phyloP scores from a whole-genome alignment of 2,888 invertebrate genomes.

The Dicycla oo region DNA sequence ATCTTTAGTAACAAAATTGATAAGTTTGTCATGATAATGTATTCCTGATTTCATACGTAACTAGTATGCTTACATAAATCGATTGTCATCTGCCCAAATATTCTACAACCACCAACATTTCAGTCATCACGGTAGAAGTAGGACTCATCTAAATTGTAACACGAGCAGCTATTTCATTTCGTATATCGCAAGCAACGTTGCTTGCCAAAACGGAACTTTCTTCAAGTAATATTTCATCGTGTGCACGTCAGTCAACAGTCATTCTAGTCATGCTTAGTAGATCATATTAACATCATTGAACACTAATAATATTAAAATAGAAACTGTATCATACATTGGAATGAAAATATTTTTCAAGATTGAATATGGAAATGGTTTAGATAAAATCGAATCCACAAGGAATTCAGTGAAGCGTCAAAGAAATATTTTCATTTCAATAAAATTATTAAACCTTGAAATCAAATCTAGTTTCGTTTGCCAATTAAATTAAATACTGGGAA shows the following conservation, averaged over 20 bases:
- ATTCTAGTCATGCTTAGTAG: slow-evolving; percentile 69
- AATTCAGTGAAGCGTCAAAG: background rate
- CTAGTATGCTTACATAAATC: background rate
- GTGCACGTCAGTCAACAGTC: slow-evolving; percentile 69
- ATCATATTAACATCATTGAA: slow-evolving; percentile 55
- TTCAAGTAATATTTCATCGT: slow-evolving; percentile 52
- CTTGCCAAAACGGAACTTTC: slow-evolving; percentile 51
- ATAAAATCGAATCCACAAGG: background rate
- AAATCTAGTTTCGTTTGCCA: slow-evolving; percentile 7
- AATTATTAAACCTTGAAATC: slow-evolving; percentile 25
- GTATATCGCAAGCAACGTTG: background rate
- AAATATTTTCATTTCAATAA: slow-evolving; percentile 36
- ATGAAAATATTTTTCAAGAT: slow-evolving; percentile 29
- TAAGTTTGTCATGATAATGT: background rate
- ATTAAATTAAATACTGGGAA: slow-evolving; percentile 8
- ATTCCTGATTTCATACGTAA: background rate
- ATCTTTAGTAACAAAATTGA: background rate
- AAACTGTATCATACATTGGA: background rate
- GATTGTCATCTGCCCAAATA: background rate
- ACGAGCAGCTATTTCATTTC: slow-evolving; percentile 17
- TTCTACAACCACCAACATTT: background rate
- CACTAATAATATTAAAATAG: slow-evolving; percentile 20
- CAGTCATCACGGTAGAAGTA: slow-evolving; percentile 1
- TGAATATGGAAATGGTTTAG: no score
- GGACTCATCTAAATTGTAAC: background rate